These are phyloP conservation scores for Lysandra bellargus DNA, from an alignment of 2,888 invertebrate species.

Conservation along the genomic window DNA sequence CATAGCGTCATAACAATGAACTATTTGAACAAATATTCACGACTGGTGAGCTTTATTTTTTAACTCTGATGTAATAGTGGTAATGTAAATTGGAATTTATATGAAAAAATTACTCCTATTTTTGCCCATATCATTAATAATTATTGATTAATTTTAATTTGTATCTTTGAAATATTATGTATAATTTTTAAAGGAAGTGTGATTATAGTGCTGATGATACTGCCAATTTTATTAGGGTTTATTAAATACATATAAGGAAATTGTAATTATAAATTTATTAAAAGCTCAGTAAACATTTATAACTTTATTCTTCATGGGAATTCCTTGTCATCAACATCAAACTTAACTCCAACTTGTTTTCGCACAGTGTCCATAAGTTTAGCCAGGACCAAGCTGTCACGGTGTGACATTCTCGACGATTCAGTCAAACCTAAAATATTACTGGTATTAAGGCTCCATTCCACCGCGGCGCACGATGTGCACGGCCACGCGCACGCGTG, in stretches of 20 bases:
- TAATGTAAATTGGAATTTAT: too few species aligned
- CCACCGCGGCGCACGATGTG: too few species aligned
- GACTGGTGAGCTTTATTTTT: not conserved
- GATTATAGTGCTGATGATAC: not conserved
- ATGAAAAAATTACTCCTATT: too few species aligned
- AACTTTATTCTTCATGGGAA: conserved; percentile 39
- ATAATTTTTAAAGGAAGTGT: not conserved
- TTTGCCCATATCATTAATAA: too few species aligned
- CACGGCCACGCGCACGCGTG: too few species aligned
- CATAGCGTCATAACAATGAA: not conserved
- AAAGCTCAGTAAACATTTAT: not conserved
- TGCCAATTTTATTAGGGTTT: not conserved
- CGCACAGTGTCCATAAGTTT: conserved; percentile 86
- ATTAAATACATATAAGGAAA: not conserved
- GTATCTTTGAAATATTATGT: too few species aligned
- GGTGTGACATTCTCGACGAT: conserved; percentile 83
- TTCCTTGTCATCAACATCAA: conserved; percentile 71
- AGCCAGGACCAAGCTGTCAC: conserved; percentile 84
- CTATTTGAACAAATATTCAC: not conserved
- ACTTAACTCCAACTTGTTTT: conserved; percentile 84
- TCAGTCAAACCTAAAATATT: conserved; percentile 81
- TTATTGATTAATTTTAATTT: too few species aligned
- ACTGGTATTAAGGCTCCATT: not conserved
- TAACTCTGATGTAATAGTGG: too few species aligned
- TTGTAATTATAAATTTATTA: conserved; percentile 7